Conservation (phyloP, 92 coral and sea anemone genomes). For the Parazoanthus darwini region DNA sequence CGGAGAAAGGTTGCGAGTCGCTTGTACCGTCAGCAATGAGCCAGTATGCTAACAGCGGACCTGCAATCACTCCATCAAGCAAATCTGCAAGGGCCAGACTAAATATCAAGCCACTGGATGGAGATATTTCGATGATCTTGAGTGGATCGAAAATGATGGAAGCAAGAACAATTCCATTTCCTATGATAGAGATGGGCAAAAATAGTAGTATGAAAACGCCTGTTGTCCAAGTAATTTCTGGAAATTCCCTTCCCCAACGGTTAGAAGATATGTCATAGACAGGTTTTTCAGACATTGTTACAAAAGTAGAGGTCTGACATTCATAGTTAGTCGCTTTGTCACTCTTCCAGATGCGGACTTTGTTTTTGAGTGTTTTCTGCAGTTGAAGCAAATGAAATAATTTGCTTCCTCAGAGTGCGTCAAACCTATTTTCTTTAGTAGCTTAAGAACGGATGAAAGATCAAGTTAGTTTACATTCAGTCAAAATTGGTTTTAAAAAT, state of each 20-base stretch:
- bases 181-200: background rate
- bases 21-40: background rate
- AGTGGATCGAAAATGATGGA: background rate
- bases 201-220: background rate
- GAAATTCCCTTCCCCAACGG: background rate
- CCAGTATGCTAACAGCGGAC: background rate
- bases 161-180: background rate
- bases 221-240: slow-evolving; percentile 1
- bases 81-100: slow-evolving; percentile 9
- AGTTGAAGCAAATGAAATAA: too few species aligned
- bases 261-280: too few species aligned
- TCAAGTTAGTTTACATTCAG: too few species aligned
- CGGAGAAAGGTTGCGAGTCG: background rate
- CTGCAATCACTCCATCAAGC: background rate
- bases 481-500: too few species aligned
- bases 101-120: background rate
- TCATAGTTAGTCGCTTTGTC: too few species aligned
- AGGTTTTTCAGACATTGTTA: too few species aligned
- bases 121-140: background rate
- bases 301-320: too few species aligned
- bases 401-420: too few species aligned
- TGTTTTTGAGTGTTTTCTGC: too few species aligned
- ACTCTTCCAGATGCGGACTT: too few species aligned
- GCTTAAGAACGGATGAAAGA: too few species aligned
- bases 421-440: too few species aligned